Evolutionary conservation across 2,888 invertebrate species (phyloP), one percentile per base, ranked within the genome.

Genomic region (Nomada flava): DNA sequence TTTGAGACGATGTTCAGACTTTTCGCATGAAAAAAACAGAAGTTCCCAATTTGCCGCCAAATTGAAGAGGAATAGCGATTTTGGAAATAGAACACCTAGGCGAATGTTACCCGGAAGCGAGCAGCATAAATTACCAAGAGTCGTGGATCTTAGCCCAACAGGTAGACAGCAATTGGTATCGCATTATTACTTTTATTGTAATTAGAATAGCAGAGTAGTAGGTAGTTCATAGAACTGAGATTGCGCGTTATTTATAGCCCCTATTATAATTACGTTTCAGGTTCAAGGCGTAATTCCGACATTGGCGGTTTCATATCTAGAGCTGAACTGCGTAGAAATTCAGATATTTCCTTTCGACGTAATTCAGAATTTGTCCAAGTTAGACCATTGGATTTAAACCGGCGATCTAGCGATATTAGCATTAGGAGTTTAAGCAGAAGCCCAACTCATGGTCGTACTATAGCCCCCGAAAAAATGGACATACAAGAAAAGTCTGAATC

Each of bases 21-120:
- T 93, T 55, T 88, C 90, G 0, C 92, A 92, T 47, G 92, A 92
- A 70, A 92, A 92, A 59, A 91, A 92, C 76, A 88, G 91, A 3
- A 88, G 91, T 50, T 92, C 93, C n/a, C 93, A 93, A 29, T 93
- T 93, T 29, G 92, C 93, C 11, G 91, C 90, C 13, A 93, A 92
- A 67, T 81, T 93, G 10, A 88, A 93, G 47, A 89, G 93, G 23
- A 93, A 93, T 78, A 94, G 93, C 77, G 94, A 94, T 74, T 93
- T 92, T 55, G 92, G 92, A 0, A 93, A 93, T 26, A 83, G 92
- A 52, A 91, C 91, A 26, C 93, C 92, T 1, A 91, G 89, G 67
- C 86, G 92, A 74, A 85, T 91, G 83, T 73, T 84, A 47, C 83
- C 88, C 1, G 47, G 83, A 5, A 89, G 88, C 4, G 91, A 91